Base-by-base conservation (phyloP, 2,797 vertebrate genomes). In the Helostoma temminkii region DNA sequence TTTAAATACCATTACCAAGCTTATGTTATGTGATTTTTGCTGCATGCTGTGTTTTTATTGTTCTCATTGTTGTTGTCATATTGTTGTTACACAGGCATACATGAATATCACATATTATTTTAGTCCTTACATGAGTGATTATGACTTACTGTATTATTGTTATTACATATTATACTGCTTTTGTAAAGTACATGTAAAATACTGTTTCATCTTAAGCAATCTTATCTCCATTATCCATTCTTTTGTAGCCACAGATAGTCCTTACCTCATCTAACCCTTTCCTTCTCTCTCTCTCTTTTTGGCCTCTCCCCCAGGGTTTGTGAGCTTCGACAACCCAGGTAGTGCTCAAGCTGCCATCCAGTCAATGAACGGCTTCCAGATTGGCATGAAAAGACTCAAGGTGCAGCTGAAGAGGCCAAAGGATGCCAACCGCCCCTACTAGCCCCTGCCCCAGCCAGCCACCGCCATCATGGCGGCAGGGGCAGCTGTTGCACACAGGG, bases 381-480 rank as follows among this genome's bases (percentile, higher is more conserved):
- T 99, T 90, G 97, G 97, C 93, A 98, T 98, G 97, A 99, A 99
- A 93, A 97, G 98, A 93, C 97, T 99, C 92, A 99, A 99, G 91
- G 98, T 99, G 93, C 98, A 99, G 93, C 96, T 99, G 87, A 99
- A 99, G 94, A 94, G 97, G 95, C 97, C 97, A 90, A 99, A 99
- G 92, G 97, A 99, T 74, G 97, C 97, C 93, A 99, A 98, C 92
- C 96, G 97, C 90, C 97, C 97, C 76, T 99, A 99, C 93, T 99
- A 97, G 96, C 91, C 91, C 89, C 75, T 55, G 81, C 90, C 92
- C 91, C 89, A 58, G 85, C 85, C 81, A 76, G 85, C 86, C 77
- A 30, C 83, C 69, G 41, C 84, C 87, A 75, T 55, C 82, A 66
- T 58, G 91, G 92, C 74, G 91, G 91, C 87, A 39, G 89, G 91